Evolutionary conservation across 2,113 vertebrate species (phyloP).

Genomic region (Meles meles): DNA sequence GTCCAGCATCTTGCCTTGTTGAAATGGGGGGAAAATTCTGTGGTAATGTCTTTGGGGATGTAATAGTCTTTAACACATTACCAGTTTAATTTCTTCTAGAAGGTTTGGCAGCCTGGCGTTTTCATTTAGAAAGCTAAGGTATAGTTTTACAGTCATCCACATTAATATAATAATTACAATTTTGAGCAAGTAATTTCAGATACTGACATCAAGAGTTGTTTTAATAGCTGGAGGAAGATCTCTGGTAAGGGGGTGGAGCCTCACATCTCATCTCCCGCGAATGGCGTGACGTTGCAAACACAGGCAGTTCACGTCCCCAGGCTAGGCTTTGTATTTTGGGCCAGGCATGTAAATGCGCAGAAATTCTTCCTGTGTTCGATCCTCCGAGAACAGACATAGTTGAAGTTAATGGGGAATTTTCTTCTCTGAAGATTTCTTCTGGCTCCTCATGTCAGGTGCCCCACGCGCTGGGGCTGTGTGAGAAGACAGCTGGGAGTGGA

Average conservation of each 20-base stretch:
- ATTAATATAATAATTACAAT: slow-evolving; percentile 53
- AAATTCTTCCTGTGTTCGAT: too few relatives aligned
- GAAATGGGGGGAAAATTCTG: background rate
- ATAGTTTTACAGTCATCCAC: slow-evolving; percentile 41
- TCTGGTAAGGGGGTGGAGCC: background rate
- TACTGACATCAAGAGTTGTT: background rate
- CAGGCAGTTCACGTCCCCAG: fast-evolving
- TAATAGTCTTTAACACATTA: slow-evolving; percentile 46
- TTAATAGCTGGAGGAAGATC: background rate
- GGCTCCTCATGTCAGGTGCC: background rate
- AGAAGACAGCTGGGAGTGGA: background rate
- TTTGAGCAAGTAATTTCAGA: slow-evolving; percentile 56
- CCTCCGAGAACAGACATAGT: background rate
- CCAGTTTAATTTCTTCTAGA: slow-evolving; percentile 49
- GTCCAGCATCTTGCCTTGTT: slow-evolving; percentile 36
- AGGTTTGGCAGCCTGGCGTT: slow-evolving; percentile 62
- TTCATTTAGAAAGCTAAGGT: slow-evolving; percentile 42
- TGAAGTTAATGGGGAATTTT: background rate
- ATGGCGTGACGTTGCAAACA: fast-evolving
- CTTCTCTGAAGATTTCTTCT: background rate
- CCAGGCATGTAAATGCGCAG: too few relatives aligned
- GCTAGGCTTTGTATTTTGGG: background rate
- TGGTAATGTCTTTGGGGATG: slow-evolving; percentile 35
- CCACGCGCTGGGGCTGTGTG: fast-evolving
- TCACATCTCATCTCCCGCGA: fast-evolving